Conservation (phyloP, 2,797 vertebrate species). For the Austrolebias charrua region DNA sequence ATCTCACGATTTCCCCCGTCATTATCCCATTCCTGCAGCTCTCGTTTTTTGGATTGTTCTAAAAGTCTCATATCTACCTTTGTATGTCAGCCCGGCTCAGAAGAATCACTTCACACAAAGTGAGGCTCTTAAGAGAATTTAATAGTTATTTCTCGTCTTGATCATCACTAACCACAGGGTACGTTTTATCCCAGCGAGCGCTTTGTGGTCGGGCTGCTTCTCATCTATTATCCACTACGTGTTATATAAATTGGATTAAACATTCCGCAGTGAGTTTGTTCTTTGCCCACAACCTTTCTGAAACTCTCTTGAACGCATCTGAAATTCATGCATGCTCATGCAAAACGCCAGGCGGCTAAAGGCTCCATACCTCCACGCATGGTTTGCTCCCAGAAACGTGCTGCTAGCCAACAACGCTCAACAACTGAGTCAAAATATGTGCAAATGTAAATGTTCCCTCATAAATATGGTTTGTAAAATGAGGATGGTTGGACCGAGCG, state of each 20-base stretch:
- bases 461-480: not conserved
- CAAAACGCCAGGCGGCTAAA: not conserved
- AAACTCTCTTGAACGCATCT: conserved; percentile 27
- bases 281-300: conserved; percentile 38
- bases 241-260: conserved; percentile 64
- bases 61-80: conserved; percentile 46
- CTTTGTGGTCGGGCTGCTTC: conserved; percentile 70
- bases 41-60: conserved; percentile 35
- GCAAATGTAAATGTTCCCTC: not conserved
- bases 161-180: conserved; percentile 64
- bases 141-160: conserved; percentile 69
- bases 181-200: conserved; percentile 67
- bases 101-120: conserved; percentile 56
- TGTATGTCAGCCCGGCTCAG: conserved; percentile 46
- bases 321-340: conserved; percentile 4
- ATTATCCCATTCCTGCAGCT: conserved; percentile 11
- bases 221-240: conserved; percentile 66
- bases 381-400: not conserved
- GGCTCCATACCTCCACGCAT: too few species aligned
- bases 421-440: not conserved
- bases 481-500: not conserved
- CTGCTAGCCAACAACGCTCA: not conserved
- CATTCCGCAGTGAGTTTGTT: conserved; percentile 48
- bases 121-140: conserved; percentile 61
- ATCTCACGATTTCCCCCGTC: not conserved